Conservation (phyloP, 2,797 vertebrate species). For the Loriculus beryllinus region DNA sequence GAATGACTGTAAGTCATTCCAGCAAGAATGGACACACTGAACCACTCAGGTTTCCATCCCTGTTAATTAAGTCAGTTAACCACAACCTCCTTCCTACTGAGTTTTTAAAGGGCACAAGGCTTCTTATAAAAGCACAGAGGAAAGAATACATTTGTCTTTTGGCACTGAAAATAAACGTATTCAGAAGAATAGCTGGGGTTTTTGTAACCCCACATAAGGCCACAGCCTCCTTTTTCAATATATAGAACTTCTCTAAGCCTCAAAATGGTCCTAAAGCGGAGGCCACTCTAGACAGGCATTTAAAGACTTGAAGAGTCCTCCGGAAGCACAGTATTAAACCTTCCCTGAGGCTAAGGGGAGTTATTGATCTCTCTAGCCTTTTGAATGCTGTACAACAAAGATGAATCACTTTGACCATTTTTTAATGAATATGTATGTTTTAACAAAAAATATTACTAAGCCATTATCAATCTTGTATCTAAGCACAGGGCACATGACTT, state of each 20-base stretch:
- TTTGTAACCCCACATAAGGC: neutral
- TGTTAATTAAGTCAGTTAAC: neutral
- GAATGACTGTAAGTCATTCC: neutral
- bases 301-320: neutral
- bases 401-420: neutral
- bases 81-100: neutral
- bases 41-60: neutral
- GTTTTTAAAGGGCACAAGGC: neutral
- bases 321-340: neutral
- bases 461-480: neutral
- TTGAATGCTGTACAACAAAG: neutral
- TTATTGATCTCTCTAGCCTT: neutral
- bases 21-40: fast-evolving
- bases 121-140: neutral
- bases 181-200: neutral
- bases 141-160: neutral
- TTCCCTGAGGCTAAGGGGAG: neutral
- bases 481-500: neutral
- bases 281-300: neutral
- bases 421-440: neutral
- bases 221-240: neutral
- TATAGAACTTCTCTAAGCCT: neutral
- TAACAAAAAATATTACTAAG: neutral
- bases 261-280: neutral
- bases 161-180: neutral